phyloP scores from a whole-genome alignment of 2,113 vertebrate species.

The Entelurus aequoreus region DNA sequence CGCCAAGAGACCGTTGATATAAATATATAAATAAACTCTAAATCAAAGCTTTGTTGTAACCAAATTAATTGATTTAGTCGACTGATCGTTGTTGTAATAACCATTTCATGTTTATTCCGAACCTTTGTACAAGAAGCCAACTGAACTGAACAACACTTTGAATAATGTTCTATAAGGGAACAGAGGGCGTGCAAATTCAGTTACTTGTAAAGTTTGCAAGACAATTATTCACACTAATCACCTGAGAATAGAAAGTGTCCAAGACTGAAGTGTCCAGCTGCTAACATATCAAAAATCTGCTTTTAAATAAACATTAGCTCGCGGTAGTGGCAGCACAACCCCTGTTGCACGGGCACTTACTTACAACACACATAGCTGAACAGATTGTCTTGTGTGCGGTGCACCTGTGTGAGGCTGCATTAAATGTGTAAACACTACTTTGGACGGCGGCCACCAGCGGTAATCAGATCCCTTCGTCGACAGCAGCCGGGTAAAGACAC shows the following conservation, averaged over 20 bases:
- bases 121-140: neutral
- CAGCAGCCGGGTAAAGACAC: conserved; percentile 34
- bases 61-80: no score
- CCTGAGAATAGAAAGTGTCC: conserved; percentile 9
- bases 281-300: conserved; percentile 11
- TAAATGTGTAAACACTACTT: conserved; percentile 28
- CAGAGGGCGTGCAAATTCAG: no score
- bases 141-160: neutral
- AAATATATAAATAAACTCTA: no score
- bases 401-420: conserved; percentile 11
- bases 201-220: neutral
- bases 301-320: conserved; percentile 12
- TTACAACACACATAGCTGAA: conserved; percentile 35
- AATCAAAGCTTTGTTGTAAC: no score
- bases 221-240: neutral
- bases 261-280: conserved; percentile 28
- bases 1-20: no score
- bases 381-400: conserved; percentile 9
- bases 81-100: no score
- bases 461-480: conserved; percentile 41
- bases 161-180: neutral
- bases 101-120: conserved; percentile 7
- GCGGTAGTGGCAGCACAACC: neutral
- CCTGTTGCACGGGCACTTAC: neutral
- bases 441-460: conserved; percentile 27